Base-by-base conservation (phyloP, 2,888 invertebrate genomes). In the Rapana venosa region DNA sequence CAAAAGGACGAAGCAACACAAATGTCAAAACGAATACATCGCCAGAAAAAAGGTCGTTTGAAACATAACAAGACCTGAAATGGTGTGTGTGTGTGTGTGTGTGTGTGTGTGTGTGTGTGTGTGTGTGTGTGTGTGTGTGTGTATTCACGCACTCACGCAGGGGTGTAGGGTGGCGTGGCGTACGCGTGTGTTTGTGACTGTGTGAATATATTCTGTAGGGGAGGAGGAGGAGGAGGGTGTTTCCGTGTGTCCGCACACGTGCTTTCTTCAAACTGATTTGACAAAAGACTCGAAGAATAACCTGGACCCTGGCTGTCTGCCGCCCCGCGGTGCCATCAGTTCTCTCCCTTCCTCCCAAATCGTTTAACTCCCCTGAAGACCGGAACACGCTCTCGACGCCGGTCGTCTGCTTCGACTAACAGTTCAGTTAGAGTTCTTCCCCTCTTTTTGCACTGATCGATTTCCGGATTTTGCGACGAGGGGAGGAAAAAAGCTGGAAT, bases 351-450 rank as follows among this genome's bases (percentile, higher is more conserved):
- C 35, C 17, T 17, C 56, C 85, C 58, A n/a, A 58, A 58, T 30
- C 30, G 56, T 17, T 85, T 85, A 58, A 30, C 85, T 85, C 85
- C 58, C 85, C 30, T 58, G n/a, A 61, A 56, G 58, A 61, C 85
- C 26, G 85, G 58, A 85, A 85, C 85, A 85, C 11, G 85, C 85
- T 56, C 85, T n/a, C 47, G 85, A 85, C 85, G 85, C 85, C 85
- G 85, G 58, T 85, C 85, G 85, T 85, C 85, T 85, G 85, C 58
- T 56, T 6, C 30, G 58, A 56, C 58, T n/a, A 85, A 85, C 85
- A 4, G 85, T 56, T 85, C 85, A 58, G 30, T 56, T 85, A 47
- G 83, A 83, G 83, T 47, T 83, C 83, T 83, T 83, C 47, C 79
- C 83, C 26, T 26, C 56, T 30, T 58, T 56, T 30, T 85, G 79